Base-by-base conservation (phyloP, 2,113 vertebrate species). In the Festucalex cinctus region DNA sequence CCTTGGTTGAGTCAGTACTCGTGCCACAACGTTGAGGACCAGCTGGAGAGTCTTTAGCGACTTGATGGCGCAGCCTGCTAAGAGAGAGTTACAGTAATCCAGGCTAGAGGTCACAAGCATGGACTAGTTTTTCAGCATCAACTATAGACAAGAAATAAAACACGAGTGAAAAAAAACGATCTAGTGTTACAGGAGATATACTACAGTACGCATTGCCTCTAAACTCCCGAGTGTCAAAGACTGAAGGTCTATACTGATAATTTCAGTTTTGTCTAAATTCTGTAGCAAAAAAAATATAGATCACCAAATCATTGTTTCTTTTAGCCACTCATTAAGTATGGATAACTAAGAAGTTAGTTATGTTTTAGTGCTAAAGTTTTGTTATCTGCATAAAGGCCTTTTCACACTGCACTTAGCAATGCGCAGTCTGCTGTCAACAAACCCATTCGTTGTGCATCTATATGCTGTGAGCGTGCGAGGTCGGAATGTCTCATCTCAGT, bases 81-180 rank as follows among this genome's bases (percentile, higher is more conserved):
- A 56, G 26, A 56, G 26, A 56, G 53, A 56, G 26, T 56, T 26
- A 56, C 53, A 24, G 16, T 56, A 56, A 56, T 56, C 53, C 53
- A 56, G 24, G 26, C 53, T 13, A 16, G 53, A 56, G 53, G 53
- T 56, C 53, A 26, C 53, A 24, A 56, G 53, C 24, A 26, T 28
- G 53, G 3, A 56, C 24, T 56, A 28, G 53, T 28, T 56, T 56
- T 56, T 6, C 10, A 28, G 22, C 48, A 49, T 49, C 20, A 3
- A 13, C 12, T 16, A 56, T 10, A 56, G 53, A 26, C 53, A 28
- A 56, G 13, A 7, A 56, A n/a, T 49, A n/a, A 3, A 49, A 56
- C 13, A 14, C 24, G 3, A 26, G 24, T 51, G 48, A 5, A 54
- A 24, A 51, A n/a, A 26, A 24, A 24, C 1, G 24, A 10, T 49